A percentile compares a stretch with the other conserved stretches of the same genome.
Conservation (phyloP, 2,113 vertebrate species). For the Trichechus manatus region DNA sequence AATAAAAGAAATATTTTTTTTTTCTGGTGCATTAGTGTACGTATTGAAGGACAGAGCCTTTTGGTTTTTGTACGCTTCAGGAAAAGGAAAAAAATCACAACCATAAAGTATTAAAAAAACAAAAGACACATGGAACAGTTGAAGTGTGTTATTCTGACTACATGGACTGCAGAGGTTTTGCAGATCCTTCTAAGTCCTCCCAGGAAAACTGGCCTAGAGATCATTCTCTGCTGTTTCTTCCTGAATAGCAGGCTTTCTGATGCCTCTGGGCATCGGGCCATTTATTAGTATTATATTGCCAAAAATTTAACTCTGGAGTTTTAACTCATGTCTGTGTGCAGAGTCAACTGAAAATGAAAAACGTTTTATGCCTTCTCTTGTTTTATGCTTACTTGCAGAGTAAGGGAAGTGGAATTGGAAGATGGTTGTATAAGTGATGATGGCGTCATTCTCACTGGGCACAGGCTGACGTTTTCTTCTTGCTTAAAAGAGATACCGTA, state of each 20-base stretch:
- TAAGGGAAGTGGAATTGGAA: slow-evolving; percentile 51
- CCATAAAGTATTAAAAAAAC: neutral
- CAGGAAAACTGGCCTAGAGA: neutral
- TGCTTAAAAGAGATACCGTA: neutral
- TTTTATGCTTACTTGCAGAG: slow-evolving; percentile 55
- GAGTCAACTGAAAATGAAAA: slow-evolving; percentile 50
- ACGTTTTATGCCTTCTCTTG: neutral
- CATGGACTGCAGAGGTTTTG: neutral
- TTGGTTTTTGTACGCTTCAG: slow-evolving; percentile 37
- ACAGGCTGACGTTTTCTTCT: neutral
- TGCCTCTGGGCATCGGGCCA: neutral
- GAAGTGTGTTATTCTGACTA: neutral
- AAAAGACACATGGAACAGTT: neutral
- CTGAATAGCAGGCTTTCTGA: neutral
- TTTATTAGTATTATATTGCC: slow-evolving; percentile 18
- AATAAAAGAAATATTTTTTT: slow-evolving; percentile 31
- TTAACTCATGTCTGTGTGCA: slow-evolving; percentile 64
- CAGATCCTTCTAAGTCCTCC: neutral
- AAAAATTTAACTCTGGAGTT: slow-evolving; percentile 53
- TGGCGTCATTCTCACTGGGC: neutral
- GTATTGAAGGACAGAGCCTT: slow-evolving; percentile 50
- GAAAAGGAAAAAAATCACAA: slow-evolving; percentile 23
- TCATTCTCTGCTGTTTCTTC: neutral
- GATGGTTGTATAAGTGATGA: neutral
- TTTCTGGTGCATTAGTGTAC: neutral